These are phyloP conservation scores for Semaprochilodus insignis DNA, from an alignment of 2,797 vertebrate species.

Conservation along the genomic window DNA sequence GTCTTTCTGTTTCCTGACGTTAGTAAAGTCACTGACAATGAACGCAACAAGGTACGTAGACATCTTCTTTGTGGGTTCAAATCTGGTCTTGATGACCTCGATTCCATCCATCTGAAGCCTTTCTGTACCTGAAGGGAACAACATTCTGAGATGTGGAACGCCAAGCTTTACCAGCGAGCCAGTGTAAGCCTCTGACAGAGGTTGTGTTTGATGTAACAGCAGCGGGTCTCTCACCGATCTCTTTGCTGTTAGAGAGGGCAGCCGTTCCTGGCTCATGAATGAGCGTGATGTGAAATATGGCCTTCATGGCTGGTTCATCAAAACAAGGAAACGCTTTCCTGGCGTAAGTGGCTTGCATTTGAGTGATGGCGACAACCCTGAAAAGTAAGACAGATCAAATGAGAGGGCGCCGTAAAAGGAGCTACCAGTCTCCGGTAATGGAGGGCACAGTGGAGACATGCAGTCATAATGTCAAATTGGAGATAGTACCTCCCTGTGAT, in stretches of 20 bases:
- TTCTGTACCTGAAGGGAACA: constrained; percentile 58
- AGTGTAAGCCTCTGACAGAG: background rate
- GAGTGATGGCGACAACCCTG: constrained; percentile 92
- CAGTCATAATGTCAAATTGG: too few relatives aligned
- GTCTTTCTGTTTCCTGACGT: accelerated
- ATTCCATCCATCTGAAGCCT: accelerated
- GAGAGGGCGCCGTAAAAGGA: too few relatives aligned
- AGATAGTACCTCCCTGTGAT: too few relatives aligned
- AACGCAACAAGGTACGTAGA: constrained; percentile 93
- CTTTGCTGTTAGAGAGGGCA: constrained; percentile 89
- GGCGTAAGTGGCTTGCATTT: constrained; percentile 90
- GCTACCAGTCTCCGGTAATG: background rate
- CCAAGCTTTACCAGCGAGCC: background rate
- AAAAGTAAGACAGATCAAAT: constrained; percentile 34
- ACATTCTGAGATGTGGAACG: background rate
- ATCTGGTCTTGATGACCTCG: constrained; percentile 66
- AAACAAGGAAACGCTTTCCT: constrained; percentile 96
- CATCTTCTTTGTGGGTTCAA: constrained; percentile 84
- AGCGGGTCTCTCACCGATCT: constrained; percentile 71
- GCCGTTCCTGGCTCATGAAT: constrained; percentile 65
- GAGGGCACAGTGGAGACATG: background rate
- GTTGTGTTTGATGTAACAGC: background rate
- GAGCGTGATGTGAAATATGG: constrained; percentile 84
- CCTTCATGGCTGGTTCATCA: constrained; percentile 95
- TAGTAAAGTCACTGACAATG: constrained; percentile 81